Conservation (phyloP, 2,113 vertebrate species). For the Chrysemys picta region DNA sequence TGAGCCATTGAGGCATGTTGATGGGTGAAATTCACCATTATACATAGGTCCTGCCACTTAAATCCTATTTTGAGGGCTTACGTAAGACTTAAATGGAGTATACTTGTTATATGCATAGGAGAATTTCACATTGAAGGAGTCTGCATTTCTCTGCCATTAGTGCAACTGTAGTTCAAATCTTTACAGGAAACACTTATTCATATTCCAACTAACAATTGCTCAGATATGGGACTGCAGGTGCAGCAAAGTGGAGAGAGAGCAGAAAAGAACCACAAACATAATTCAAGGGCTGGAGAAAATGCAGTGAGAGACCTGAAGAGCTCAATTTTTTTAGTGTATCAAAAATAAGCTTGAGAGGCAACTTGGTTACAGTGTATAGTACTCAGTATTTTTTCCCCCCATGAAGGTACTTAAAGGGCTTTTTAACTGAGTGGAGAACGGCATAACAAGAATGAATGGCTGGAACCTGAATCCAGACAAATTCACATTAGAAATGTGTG, state of each 20-base stretch:
- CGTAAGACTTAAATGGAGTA: neutral
- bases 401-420: neutral
- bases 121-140: neutral
- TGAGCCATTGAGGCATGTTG: neutral
- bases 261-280: neutral
- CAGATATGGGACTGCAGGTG: neutral
- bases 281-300: neutral
- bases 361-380: neutral
- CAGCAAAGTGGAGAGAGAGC: neutral
- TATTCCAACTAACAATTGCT: neutral
- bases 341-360: neutral
- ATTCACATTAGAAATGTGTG: neutral
- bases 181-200: neutral
- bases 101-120: neutral
- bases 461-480: rapidly evolving
- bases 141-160: neutral
- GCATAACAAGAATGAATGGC: neutral
- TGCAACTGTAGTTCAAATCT: neutral
- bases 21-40: neutral
- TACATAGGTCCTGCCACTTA: neutral
- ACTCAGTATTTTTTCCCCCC: no score
- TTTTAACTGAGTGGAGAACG: neutral
- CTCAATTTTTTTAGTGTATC: neutral
- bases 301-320: neutral
- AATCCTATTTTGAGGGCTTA: neutral